phyloP scores from a whole-genome alignment of 2,113 vertebrate species.

The Cryptomyrus ogoouensis region DNA sequence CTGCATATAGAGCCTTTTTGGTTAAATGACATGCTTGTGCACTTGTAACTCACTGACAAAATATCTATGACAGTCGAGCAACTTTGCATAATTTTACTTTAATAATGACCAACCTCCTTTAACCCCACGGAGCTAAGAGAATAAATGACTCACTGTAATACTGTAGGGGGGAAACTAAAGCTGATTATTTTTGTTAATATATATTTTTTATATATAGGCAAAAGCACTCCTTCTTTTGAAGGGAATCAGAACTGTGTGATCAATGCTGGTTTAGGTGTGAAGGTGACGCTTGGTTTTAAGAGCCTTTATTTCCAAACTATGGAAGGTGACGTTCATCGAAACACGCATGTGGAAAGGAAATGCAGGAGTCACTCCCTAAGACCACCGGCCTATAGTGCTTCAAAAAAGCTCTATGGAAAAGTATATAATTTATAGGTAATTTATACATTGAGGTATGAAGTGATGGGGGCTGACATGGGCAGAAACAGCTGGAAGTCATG shows the following conservation, averaged over 20 bases:
- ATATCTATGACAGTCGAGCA: background rate
- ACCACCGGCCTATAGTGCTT: background rate
- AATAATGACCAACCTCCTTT: conserved; percentile 5
- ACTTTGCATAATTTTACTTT: background rate
- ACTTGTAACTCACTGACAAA: background rate
- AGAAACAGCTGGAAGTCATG: background rate
- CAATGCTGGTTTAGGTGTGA: background rate
- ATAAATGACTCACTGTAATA: background rate
- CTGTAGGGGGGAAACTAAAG: background rate
- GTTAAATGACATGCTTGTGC: background rate
- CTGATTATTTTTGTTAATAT: conserved; percentile 1
- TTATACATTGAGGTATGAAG: conserved; percentile 8
- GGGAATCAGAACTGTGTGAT: background rate
- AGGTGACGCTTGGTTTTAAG: background rate
- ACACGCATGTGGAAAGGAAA: background rate
- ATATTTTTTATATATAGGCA: conserved; percentile 1
- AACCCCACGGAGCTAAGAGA: background rate
- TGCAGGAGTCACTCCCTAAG: background rate
- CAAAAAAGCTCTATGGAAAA: conserved; percentile 1
- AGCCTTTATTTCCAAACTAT: background rate
- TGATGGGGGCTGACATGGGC: background rate
- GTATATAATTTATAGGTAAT: conserved; percentile 15
- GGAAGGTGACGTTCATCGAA: background rate
- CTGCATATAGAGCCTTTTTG: background rate
- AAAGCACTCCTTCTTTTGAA: conserved; percentile 7